These are phyloP conservation scores for Agriotes lineatus DNA, from an alignment of 2,888 invertebrate genomes.

Conservation along the genomic window DNA sequence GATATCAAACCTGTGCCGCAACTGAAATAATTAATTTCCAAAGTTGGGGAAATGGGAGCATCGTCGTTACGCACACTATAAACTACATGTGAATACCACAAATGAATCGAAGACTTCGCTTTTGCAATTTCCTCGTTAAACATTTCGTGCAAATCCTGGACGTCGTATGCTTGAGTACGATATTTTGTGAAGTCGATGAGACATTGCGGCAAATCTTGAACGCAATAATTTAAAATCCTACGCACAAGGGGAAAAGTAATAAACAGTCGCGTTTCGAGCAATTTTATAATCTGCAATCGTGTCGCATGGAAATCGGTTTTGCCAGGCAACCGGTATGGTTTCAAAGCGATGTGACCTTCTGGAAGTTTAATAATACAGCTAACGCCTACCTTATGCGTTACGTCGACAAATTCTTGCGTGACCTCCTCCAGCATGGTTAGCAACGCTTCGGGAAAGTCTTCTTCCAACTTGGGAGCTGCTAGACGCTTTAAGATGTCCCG, in stretches of 20 bases:
- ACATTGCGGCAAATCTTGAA: conserved; percentile 67
- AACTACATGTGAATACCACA: conserved; percentile 50
- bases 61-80: conserved; percentile 30
- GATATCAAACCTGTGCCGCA: conserved; percentile 66
- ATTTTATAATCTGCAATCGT: conserved; percentile 71
- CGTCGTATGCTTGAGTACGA: conserved; percentile 50
- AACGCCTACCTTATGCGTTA: conserved; percentile 75
- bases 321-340: conserved; percentile 73
- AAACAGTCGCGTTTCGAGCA: conserved; percentile 71
- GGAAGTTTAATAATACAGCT: conserved; percentile 75
- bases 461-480: conserved; percentile 69
- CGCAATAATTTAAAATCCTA: conserved; percentile 69
- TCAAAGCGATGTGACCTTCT: conserved; percentile 67
- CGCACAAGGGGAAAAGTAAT: conserved; percentile 75
- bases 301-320: conserved; percentile 71
- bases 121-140: conserved; percentile 53
- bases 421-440: conserved; percentile 70
- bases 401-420: conserved; percentile 71
- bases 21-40: conserved; percentile 22
- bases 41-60: not conserved
- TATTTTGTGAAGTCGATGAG: conserved; percentile 67
- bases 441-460: conserved; percentile 70
- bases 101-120: conserved; percentile 50
- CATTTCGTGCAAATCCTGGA: conserved; percentile 52
- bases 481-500: conserved; percentile 72